Base-by-base conservation (phyloP, 2,888 invertebrate genomes). In the Metellina segmentata region DNA sequence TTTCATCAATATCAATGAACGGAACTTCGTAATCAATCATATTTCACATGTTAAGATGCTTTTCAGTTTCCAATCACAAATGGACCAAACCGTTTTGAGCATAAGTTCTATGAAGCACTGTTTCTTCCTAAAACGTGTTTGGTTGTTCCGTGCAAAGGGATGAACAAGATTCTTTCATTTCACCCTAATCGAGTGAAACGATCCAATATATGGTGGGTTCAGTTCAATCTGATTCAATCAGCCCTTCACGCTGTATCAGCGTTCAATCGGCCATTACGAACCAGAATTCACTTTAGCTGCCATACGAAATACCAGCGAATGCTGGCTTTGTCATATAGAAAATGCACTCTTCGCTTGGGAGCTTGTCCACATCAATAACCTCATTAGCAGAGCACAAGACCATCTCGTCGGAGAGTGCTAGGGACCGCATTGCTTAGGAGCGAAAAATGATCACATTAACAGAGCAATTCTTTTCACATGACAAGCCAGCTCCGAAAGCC, bases 301-400 rank as follows among this genome's bases (percentile, higher is more conserved):
- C 19, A 49, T 11, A 34, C 20, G 48, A 20, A 19, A 20, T 34
- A 6, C 13, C 20, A 74, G 61, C 61, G 61, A 61, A 61, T 61
- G 61, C 16, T 61, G 61, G 61, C 5, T 61, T 9, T 49, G 74
- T 19, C 72, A 53, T 53, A 53, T 74, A 53, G 85, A 71, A 85
- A 85, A 85, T 85, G 85, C 20, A 49, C 74, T 74, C 52, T 52
- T 49, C 72, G 51, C 74, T 85, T 85, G 20, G 53, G 74, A 74
- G n/a, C 51, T 34, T 85, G 85, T 85, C 74, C 52, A 52, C 74
- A 85, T 74, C 74, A 74, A 85, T 85, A 85, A 85, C 74, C 34
- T 13, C 53, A 74, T 85, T 72, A 74, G 74, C n/a, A 48, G 51
- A 48, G 49, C 72, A 82, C 82, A 82, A 13, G 19, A 69, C 69